Percentiles rank a stretch among this genome's conserved stretches.
These are phyloP conservation scores for Sebastes elongatus DNA, from an alignment of 2,797 vertebrate genomes.

Conservation along the genomic window DNA sequence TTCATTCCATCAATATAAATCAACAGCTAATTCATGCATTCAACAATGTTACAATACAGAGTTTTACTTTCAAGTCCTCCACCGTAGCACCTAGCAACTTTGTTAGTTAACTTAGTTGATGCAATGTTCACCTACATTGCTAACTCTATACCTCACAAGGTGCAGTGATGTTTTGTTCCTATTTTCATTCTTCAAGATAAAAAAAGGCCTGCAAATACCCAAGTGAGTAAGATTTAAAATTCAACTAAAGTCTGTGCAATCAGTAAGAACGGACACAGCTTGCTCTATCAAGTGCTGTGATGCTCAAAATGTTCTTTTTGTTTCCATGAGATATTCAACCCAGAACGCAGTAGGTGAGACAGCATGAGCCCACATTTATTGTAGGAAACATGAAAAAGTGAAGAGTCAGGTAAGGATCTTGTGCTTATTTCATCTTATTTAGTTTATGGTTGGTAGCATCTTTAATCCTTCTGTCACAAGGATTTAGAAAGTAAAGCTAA, in stretches of 20 bases:
- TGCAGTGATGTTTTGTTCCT: neutral
- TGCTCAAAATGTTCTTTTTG: too few relatives aligned
- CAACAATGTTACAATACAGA: too few relatives aligned
- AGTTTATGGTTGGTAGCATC: neutral
- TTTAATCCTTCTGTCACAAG: conserved; percentile 17
- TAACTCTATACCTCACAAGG: neutral
- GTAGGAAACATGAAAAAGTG: neutral
- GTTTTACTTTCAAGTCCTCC: neutral
- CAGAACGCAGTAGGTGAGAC: neutral
- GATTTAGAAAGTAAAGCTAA: conserved; percentile 12
- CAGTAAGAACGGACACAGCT: neutral
- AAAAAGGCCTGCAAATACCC: neutral
- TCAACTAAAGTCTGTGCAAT: neutral
- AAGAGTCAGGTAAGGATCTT: neutral
- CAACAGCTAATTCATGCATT: neutral
- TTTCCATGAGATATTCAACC: neutral
- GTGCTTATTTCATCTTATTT: neutral
- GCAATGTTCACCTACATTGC: neutral
- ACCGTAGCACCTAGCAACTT: neutral
- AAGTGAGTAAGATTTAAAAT: neutral
- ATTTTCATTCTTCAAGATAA: neutral
- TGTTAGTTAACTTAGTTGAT: neutral
- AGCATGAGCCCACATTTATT: neutral
- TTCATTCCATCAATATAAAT: neutral
- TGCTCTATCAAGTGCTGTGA: neutral